A percentile compares a stretch with the other conserved stretches of the same genome.
These are phyloP conservation scores for Ethmia dodecea DNA, from an alignment of 2,888 invertebrate genomes.

Conservation along the genomic window DNA sequence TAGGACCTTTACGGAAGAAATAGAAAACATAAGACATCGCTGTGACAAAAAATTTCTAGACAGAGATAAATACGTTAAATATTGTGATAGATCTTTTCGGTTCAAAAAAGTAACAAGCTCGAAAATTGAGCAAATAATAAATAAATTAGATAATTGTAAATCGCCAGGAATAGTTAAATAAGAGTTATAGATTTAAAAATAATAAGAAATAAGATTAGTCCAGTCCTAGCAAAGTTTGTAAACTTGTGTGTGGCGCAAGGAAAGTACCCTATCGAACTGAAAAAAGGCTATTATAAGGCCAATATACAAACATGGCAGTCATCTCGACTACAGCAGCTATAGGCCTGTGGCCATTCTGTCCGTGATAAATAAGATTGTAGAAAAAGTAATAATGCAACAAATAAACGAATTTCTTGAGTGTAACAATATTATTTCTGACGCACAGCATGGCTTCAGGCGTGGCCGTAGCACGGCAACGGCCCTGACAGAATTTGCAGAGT, in stretches of 20 bases:
- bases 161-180: not conserved
- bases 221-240: slow-evolving; percentile 1
- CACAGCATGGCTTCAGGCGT: too few species aligned
- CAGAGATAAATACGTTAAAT: not conserved
- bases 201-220: slow-evolving; percentile 1
- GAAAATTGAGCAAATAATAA: slow-evolving; percentile 2
- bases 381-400: too few species aligned
- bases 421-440: too few species aligned
- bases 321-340: too few species aligned
- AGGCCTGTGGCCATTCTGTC: too few species aligned
- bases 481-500: not conserved
- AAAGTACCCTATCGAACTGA: not conserved
- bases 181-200: not conserved
- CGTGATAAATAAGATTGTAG: not conserved
- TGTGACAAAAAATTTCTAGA: slow-evolving; percentile 1
- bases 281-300: too few species aligned
- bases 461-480: not conserved
- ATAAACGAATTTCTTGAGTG: too few species aligned
- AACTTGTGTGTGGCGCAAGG: too few species aligned
- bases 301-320: too few species aligned
- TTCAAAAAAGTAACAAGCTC: not conserved
- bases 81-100: not conserved
- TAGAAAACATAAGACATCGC: slow-evolving; percentile 1
- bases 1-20: slow-evolving; percentile 5
- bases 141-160: slow-evolving; percentile 1